Conservation (phyloP, 2,888 invertebrate genomes). For the Agrypnus murinus region DNA sequence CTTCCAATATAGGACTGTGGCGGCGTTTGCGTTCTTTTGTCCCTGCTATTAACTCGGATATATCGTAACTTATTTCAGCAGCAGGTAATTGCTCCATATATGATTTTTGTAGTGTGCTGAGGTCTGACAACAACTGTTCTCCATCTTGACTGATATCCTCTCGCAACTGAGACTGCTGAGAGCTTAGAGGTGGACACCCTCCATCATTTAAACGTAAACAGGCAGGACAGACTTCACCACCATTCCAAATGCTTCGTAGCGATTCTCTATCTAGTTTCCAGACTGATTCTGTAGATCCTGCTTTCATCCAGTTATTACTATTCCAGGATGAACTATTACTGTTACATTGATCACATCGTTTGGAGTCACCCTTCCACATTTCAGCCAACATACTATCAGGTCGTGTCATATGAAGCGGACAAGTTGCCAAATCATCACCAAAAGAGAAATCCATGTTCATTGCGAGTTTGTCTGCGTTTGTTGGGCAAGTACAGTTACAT, state of each 20-base stretch:
- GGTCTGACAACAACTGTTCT: conserved; percentile 77
- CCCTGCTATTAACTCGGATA: conserved; percentile 59
- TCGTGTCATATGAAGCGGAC: conserved; percentile 46
- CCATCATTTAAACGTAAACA: conserved; percentile 61
- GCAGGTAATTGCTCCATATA: conserved; percentile 68
- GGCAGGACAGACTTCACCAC: conserved; percentile 69
- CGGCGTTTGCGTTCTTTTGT: conserved; percentile 76
- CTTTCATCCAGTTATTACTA: conserved; percentile 54
- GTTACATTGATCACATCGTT: conserved; percentile 71
- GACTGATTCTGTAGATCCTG: conserved; percentile 39
- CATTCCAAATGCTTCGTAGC: conserved; percentile 66
- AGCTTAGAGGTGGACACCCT: conserved; percentile 57
- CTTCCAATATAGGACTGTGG: conserved; percentile 69
- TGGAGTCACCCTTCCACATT: conserved; percentile 63
- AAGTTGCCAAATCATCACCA: conserved; percentile 48
- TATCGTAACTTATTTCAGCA: conserved; percentile 62
- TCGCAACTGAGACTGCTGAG: conserved; percentile 64
- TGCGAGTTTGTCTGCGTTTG: conserved; percentile 42
- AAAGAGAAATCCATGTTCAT: conserved; percentile 55
- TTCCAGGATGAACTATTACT: conserved; percentile 59
- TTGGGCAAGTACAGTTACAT: conserved; percentile 47
- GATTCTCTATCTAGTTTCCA: conserved; percentile 58
- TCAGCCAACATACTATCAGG: conserved; percentile 61
- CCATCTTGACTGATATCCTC: conserved; percentile 77
- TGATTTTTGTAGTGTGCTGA: conserved; percentile 74